Conservation (phyloP, 2,888 invertebrate genomes). For the Fragum sueziense region DNA sequence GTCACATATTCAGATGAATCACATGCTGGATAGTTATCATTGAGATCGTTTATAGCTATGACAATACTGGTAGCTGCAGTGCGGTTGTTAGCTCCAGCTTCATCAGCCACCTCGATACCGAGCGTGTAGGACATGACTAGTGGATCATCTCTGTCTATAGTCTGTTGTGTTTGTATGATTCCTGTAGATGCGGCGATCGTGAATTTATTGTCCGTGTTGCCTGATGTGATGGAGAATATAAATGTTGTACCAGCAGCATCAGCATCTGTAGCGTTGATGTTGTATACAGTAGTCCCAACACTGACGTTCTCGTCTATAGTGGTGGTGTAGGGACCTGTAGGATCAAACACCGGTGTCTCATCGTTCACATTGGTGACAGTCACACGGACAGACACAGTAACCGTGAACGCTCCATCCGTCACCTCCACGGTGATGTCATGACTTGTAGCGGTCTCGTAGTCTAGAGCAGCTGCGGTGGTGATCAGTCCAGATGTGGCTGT, state of each 20-base stretch:
- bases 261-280: conserved; percentile 65
- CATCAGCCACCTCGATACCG: conserved; percentile 64
- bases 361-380: conserved; percentile 70
- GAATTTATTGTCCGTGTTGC: conserved; percentile 65
- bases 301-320: conserved; percentile 56
- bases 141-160: conserved; percentile 65
- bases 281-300: conserved; percentile 59
- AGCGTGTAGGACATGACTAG: conserved; percentile 59
- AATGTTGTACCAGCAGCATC: conserved; percentile 63
- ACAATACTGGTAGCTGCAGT: conserved; percentile 64
- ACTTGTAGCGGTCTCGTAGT: conserved; percentile 63
- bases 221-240: conserved; percentile 65
- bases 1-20: conserved; percentile 48
- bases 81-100: conserved; percentile 41
- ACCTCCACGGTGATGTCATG: conserved; percentile 64
- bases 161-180: conserved; percentile 52
- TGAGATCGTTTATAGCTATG: conserved; percentile 66
- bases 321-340: conserved; percentile 55
- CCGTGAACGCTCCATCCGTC: conserved; percentile 88
- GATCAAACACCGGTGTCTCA: conserved; percentile 65
- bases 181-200: conserved; percentile 66
- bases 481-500: conserved; percentile 59
- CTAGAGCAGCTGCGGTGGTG: conserved; percentile 56
- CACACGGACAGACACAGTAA: conserved; percentile 88
- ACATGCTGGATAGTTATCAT: conserved; percentile 71